Base-by-base conservation (phyloP, 2,113 vertebrate genomes). In the Edolisoma coerulescens region DNA sequence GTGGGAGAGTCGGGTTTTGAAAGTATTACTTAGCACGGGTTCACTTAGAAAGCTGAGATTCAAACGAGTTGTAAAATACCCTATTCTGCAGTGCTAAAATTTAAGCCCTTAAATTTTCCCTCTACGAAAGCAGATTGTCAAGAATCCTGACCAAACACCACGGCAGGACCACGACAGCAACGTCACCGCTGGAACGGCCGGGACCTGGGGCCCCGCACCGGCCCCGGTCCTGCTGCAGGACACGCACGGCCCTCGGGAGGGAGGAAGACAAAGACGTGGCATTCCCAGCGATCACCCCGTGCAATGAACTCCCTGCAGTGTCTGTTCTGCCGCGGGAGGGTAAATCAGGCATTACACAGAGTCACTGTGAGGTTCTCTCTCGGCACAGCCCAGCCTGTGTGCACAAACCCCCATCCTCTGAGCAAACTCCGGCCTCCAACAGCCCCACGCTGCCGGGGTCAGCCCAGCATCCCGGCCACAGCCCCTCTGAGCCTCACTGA, bases 81-180 rank as follows among this genome's bases (percentile, higher is more conserved):
- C 64, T 79, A 13, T 42, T 76, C 90, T 80, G 93, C 93, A 94
- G 79, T 79, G 70, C 81, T 73, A 57, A 71, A 92, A 81, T 90
- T 88, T 12, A 93, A 96, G 96, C 95, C 96, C 92, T 97, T 96
- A 81, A 67, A 53, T 74, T 87, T 93, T 89, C 88, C 88, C 74
- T 93, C 95, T 80, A 2, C 0, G n/a, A 75, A 73, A 91, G 88
- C 92, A 84, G 95, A 92, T 83, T 86, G 93, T 90, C 71, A 54
- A 27, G 14, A 67, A 11, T 13, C 30, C 93, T n/a, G 84, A 26
- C 37, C 81, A 9, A 44, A 19, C 35, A 7, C 13, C 14, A 20
- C 7, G 23, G 4, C 35, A 20, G 74, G 76, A 26, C 73, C 71
- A 33, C 0, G 6, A 37, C 63, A 20, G 83, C 24, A 33, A 12